Conservation (phyloP, 2,888 invertebrate genomes). For the Dynastes grantii region DNA sequence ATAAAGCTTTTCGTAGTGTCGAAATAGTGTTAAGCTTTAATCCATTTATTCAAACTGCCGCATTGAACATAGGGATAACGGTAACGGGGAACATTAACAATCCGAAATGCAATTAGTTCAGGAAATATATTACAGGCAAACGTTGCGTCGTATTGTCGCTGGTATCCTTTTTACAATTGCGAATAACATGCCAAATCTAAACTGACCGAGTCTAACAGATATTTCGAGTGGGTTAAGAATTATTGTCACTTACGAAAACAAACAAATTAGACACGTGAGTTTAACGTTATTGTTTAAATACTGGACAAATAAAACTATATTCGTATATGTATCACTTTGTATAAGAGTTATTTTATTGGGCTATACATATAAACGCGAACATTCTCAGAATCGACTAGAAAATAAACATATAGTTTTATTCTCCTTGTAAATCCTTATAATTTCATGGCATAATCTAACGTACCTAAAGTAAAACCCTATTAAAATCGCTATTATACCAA, state of each 20-base stretch:
- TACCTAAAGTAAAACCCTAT: no score
- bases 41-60: constrained; percentile 14
- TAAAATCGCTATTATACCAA: no score
- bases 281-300: constrained; percentile 12
- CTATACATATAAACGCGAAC: no score
- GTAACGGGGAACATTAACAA: constrained; percentile 29
- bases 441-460: no score
- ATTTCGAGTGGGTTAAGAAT: constrained; percentile 21
- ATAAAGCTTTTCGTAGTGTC: constrained; percentile 20
- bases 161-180: not conserved
- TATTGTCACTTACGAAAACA: not conserved
- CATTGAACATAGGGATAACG: not conserved
- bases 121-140: constrained; percentile 13
- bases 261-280: not conserved
- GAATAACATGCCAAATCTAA: constrained; percentile 18
- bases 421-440: no score
- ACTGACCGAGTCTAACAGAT: constrained; percentile 7
- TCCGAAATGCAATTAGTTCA: constrained; percentile 31
- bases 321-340: no score
- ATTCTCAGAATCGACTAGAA: no score
- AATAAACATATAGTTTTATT: no score
- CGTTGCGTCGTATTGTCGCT: constrained; percentile 2
- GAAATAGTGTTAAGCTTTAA: not conserved
- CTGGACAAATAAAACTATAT: not conserved
- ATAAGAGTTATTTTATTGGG: no score